Evolutionary conservation across 92 coral and sea anemone species (phyloP).

Genomic region (Zoanthus sociatus): DNA sequence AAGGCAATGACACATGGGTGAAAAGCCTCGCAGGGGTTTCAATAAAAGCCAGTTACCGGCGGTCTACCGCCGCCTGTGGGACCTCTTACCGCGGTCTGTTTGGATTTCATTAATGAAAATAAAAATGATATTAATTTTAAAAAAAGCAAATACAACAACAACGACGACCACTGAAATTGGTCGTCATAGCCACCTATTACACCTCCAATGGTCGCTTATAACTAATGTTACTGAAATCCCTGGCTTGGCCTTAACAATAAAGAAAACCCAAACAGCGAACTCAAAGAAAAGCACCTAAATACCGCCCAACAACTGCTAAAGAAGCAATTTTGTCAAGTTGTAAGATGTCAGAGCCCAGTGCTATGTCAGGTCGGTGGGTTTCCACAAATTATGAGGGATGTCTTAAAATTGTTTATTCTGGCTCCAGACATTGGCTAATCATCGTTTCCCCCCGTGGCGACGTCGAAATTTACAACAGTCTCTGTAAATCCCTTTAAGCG

Average conservation of each 20-base stretch:
- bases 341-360: neutral
- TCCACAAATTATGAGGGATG: neutral
- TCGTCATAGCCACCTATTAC: no score
- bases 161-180: no score
- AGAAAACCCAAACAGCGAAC: conserved; percentile 18
- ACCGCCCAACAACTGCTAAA: conserved; percentile 23
- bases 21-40: neutral
- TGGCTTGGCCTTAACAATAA: neutral
- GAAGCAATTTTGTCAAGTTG: conserved; percentile 39
- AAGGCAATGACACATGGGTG: neutral
- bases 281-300: conserved; percentile 14
- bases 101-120: no score
- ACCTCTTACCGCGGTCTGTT: no score
- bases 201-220: no score
- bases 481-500: conserved; percentile 21
- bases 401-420: conserved; percentile 37
- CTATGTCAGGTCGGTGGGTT: conserved; percentile 5
- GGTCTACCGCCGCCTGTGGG: no score
- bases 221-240: no score
- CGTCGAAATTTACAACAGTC: conserved; percentile 5
- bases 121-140: no score
- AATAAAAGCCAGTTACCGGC: no score
- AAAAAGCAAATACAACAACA: no score
- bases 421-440: conserved; percentile 44
- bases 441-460: neutral